Evolutionary conservation across 2,888 invertebrate species (phyloP).

Genomic region (Tyria jacobaeae): DNA sequence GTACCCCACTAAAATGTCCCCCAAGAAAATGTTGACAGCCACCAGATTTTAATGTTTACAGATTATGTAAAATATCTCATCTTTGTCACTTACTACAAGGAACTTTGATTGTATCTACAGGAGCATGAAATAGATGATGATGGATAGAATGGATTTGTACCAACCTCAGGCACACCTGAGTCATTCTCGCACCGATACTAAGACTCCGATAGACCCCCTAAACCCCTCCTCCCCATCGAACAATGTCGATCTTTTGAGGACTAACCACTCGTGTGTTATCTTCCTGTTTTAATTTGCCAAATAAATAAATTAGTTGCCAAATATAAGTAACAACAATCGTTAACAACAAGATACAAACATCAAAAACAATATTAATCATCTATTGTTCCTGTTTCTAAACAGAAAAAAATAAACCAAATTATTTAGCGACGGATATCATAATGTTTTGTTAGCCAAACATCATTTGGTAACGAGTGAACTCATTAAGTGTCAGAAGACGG

Average conservation of each 20-base stretch:
- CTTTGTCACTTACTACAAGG: background rate
- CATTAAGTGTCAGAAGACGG: slow-evolving; percentile 35
- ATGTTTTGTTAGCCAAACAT: slow-evolving; percentile 35
- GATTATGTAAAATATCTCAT: background rate
- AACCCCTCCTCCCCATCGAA: too few relatives aligned
- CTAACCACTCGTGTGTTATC: background rate
- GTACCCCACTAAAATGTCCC: background rate
- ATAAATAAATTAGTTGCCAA: background rate
- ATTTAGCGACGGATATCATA: slow-evolving; percentile 37
- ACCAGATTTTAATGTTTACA: background rate
- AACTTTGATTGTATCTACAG: background rate
- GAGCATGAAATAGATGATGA: background rate
- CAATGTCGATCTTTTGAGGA: too few relatives aligned
- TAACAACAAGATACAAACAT: slow-evolving; percentile 28
- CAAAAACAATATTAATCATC: slow-evolving; percentile 32
- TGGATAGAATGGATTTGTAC: too few relatives aligned
- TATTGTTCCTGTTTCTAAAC: slow-evolving; percentile 36
- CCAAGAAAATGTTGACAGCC: background rate
- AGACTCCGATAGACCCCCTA: too few relatives aligned
- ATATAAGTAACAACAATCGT: slow-evolving; percentile 7
- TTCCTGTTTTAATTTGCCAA: background rate
- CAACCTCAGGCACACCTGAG: too few relatives aligned
- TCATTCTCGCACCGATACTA: too few relatives aligned
- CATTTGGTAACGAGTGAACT: slow-evolving; percentile 33
- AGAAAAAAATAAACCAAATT: slow-evolving; percentile 27